Base-by-base conservation (phyloP, 2,888 invertebrate species). In the Temnothorax rugatulus region DNA sequence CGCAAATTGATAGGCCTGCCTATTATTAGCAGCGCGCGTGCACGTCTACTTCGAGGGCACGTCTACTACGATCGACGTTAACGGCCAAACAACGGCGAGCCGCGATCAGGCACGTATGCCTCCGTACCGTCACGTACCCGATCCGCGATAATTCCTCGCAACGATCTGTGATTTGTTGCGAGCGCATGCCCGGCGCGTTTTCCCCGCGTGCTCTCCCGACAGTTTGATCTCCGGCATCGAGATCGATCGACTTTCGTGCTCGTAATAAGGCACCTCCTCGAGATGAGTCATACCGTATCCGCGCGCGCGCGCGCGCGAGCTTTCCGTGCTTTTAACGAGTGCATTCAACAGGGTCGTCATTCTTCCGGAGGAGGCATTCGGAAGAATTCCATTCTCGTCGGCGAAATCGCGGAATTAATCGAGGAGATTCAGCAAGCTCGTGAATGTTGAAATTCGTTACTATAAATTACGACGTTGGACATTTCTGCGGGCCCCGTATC, bases 81-180 rank as follows among this genome's bases (percentile, higher is more conserved):
- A 89, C 84, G 88, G 88, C 76, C 57, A 83, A 89, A 89, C 87
- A 84, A 88, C 85, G 87, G 66, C 64, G 61, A 68, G 57, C 61
- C 63, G 73, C 79, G 87, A 64, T 44, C 83, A 29, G 29, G 66
- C 83, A 88, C 77, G 83, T 82, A 64, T 71, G 41, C 41, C 9
- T 8, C 38, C 44, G 63, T 84, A 57, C 64, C 81, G 85, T 84
- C 87, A 84, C 84, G 81, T 77, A 84, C 84, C 7, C 83, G 84
- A 88, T 88, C 83, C 74, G 47, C 82, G 77, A 73, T 83, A 63
- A 81, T 81, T 47, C 66, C 29, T 29, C 74, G 81, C 38, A n/a
- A 25, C 41, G 61, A 71, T 38, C 29, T 34, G 50, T 54, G 77
- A 88, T 86, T 88, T 82, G 77, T 63, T 66, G 75, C 61, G 54